Conservation (phyloP, 2,888 invertebrate genomes). For the Rhingia campestris region DNA sequence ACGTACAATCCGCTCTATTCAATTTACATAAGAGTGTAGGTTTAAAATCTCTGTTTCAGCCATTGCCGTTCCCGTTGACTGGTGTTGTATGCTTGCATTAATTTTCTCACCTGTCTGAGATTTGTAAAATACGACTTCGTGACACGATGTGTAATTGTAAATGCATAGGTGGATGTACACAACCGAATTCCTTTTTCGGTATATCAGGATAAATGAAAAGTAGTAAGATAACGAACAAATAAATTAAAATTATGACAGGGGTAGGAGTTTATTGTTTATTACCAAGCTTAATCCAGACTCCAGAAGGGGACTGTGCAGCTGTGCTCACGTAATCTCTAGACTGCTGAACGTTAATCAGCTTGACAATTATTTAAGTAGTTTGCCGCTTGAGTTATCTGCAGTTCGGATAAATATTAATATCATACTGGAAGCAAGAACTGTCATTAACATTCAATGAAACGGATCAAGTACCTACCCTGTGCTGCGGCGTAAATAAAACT, state of each 20-base stretch:
- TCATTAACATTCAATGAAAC: slow-evolving; percentile 26
- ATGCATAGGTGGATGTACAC: slow-evolving; percentile 9
- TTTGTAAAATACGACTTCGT: neutral
- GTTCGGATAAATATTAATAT: slow-evolving; percentile 22
- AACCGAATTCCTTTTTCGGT: neutral
- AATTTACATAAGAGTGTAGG: slow-evolving; percentile 2
- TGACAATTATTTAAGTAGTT: neutral
- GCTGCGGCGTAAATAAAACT: neutral
- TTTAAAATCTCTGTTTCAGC: neutral
- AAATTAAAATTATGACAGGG: slow-evolving; percentile 10
- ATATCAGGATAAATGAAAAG: no score
- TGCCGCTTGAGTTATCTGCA: slow-evolving; percentile 25
- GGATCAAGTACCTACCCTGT: neutral
- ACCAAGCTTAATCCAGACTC: neutral
- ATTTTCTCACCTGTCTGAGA: slow-evolving; percentile 33
- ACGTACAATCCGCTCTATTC: neutral
- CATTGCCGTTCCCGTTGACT: neutral
- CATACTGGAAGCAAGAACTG: slow-evolving; percentile 1
- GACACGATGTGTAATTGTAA: neutral
- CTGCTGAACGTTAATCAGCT: slow-evolving; percentile 39
- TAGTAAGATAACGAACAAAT: neutral
- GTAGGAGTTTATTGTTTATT: neutral
- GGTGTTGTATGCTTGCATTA: neutral
- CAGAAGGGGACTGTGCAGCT: neutral
- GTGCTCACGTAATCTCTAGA: neutral